Base-by-base conservation (phyloP, 2,888 invertebrate genomes). In the Pyrocoelia pectoralis region DNA sequence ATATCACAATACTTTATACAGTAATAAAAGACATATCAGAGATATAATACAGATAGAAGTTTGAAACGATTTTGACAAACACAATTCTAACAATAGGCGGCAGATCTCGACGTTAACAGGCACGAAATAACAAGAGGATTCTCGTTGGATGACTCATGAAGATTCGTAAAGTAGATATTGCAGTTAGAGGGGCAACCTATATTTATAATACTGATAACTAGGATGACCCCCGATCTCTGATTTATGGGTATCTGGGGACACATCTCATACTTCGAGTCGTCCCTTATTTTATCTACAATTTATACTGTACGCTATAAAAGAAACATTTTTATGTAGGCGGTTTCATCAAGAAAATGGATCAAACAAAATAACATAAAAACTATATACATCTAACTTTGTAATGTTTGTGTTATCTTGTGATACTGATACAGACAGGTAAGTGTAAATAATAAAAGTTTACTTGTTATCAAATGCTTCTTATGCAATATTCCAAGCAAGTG, bases 151-250 rank as follows among this genome's bases (percentile, higher is more conserved):
- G 75, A 75, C 63, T 74, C 75, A 75, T 61, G 67, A 67, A 70
- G 72, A 74, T 71, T 56, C 57, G 53, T 57, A 56, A 60, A 60
- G 61, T 63, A 72, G 72, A 72, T 72, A 43, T 13, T 70, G 69
- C 68, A 68, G 70, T 72, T 68, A 66, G 55, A 65, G 71, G 74
- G 70, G 68, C 56, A 62, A 69, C 69, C 72, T 73, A 73, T 74
- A 76, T 73, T 74, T 76, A 74, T 73, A 71, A 71, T 72, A 72
- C 75, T 73, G 77, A 77, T 77, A 77, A 77, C 75, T 74, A 72
- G 73, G 74, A 76, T 77, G 74, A 74, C 75, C 76, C 75, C 73
- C 75, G 75, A 76, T 76, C 72, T 68, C 71, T 77, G 77, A 78
- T 77, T 77, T 77, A 78, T 77, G 67, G 72, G 69, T 68, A 70